Percentiles rank a stretch among this genome's conserved stretches.
Evolutionary conservation across 2,113 vertebrate genomes (phyloP).

Genomic region (Salvelinus sp.): DNA sequence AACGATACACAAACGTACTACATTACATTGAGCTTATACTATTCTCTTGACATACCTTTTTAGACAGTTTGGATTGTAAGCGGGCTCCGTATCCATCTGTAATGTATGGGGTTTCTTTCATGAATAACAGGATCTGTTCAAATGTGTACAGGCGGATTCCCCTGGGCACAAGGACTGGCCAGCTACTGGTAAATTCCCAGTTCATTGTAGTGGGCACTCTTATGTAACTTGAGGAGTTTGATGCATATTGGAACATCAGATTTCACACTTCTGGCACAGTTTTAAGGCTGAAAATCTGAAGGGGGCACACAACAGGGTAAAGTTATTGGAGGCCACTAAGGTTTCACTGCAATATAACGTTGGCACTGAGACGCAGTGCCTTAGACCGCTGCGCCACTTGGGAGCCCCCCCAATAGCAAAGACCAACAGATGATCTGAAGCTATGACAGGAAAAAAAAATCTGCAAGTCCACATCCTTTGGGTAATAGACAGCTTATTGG

Average conservation of each 20-base stretch:
- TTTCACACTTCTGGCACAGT: background rate
- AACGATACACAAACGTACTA: no score
- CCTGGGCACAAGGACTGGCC: constrained; percentile 86
- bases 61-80: constrained; percentile 89
- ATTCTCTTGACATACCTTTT: constrained; percentile 78
- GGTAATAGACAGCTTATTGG: no score
- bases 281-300: constrained; percentile 28
- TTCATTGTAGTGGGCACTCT: no score
- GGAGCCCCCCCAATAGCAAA: no score
- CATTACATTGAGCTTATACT: no score
- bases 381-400: no score
- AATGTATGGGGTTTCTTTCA: constrained; percentile 96
- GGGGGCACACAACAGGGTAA: background rate
- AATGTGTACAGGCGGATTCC: constrained; percentile 94
- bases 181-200: constrained; percentile 86
- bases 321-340: no score
- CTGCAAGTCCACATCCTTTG: no score
- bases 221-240: constrained; percentile 80
- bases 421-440: no score
- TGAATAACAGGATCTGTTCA: constrained; percentile 92
- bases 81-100: constrained; percentile 96
- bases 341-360: no score
- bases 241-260: constrained; percentile 50
- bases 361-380: no score
- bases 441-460: no score